Evolutionary conservation across 2,888 invertebrate species (phyloP), one percentile per base, ranked within the genome.

Genomic region (Synanthedon myopaeformis): DNA sequence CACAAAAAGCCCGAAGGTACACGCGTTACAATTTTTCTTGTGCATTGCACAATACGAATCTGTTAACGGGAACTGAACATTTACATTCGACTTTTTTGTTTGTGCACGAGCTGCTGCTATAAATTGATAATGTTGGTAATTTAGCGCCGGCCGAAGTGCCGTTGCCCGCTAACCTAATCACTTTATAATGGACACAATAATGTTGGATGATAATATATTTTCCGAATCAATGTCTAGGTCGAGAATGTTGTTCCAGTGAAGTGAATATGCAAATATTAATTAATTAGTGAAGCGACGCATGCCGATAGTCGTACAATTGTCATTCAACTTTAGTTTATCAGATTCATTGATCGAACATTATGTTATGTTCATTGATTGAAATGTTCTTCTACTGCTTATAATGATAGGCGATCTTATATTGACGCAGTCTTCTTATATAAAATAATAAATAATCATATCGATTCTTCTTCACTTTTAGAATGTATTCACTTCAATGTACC

Each of bases 81-180:
- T 82, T 81, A 82, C 79, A 79, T 79, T 82, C 77, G 70, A 74
- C 74, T 85, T 86, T 85, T 87, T 87, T 86, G 81, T 86, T 84
- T 86, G 81, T 85, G 82, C 76, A 79, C 79, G 75, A 72, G 74
- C 76, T 68, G 74, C 79, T 78, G 74, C 79, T 78, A 82, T 83
- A 86, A 85, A 84, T 85, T 87, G 85, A 85, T 87, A 86, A 86
- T 87, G 84, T 77, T 78, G 83, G 86, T 87, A 86, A 87, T 87
- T 87, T 86, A 82, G 84, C 80, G 83, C 71, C 78, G 74, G 67
- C 64, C 66, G 76, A 76, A 84, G 82, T 84, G 82, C 86, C 85
- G 86, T 87, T 84, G 84, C 76, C 74, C 82, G 84, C 78, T 79
- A 80, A 78, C 79, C 85, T 86, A 86, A 87, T 86, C 85, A 83